These are phyloP conservation scores for Tinamus major DNA, from an alignment of 2,797 vertebrate species.

Conservation along the genomic window DNA sequence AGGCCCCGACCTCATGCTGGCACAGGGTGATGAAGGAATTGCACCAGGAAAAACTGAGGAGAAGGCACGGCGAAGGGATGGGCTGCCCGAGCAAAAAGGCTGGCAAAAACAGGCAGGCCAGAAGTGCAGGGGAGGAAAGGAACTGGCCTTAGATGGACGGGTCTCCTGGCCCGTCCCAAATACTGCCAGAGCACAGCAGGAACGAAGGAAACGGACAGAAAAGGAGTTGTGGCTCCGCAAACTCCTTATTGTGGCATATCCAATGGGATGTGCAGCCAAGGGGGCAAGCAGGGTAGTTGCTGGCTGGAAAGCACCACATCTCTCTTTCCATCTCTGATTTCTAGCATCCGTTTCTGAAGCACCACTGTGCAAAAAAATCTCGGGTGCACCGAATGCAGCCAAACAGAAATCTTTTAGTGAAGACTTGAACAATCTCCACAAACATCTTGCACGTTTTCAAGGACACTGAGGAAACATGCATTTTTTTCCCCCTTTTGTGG, in stretches of 20 bases:
- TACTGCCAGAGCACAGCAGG: no score
- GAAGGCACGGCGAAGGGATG: neutral
- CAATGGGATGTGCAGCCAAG: neutral
- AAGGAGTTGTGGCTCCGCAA: no score
- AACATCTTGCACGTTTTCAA: constrained; percentile 47
- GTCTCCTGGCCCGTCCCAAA: neutral
- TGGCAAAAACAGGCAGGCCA: neutral
- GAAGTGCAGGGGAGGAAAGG: neutral
- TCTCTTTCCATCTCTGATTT: constrained; percentile 28
- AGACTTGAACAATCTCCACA: constrained; percentile 7
- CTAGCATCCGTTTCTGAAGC: constrained; percentile 40
- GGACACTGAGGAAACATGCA: constrained; percentile 38
- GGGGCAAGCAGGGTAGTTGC: neutral
- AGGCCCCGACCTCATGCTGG: neutral
- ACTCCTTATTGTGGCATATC: neutral
- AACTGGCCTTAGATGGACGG: neutral
- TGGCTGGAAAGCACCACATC: neutral
- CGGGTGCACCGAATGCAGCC: neutral
- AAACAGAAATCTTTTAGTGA: constrained; percentile 21
- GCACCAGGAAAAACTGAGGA: constrained; percentile 1
- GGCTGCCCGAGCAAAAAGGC: neutral
- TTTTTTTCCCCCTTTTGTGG: neutral
- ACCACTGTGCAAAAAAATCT: constrained; percentile 38
- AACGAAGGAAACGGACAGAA: no score
- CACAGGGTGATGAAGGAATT: neutral